Conservation (phyloP, 2,888 invertebrate genomes). For the Liposcelis brunnea region DNA sequence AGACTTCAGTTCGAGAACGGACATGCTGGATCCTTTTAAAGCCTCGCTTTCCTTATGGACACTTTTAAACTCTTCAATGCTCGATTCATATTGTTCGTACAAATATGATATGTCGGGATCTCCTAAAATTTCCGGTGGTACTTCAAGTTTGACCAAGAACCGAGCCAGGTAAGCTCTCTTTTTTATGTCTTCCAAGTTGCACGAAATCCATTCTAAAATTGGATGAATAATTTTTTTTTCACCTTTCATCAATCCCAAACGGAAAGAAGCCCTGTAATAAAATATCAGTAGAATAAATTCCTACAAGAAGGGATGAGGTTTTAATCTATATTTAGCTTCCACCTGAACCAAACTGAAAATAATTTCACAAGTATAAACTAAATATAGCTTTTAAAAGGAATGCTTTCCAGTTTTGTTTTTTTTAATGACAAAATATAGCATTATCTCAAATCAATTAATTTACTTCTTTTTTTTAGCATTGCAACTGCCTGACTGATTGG, state of each 20-base stretch:
- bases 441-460: too few relatives aligned
- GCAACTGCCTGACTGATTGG: too few relatives aligned
- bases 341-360: too few relatives aligned
- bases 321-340: too few relatives aligned
- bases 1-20: conserved; percentile 60
- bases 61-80: conserved; percentile 66
- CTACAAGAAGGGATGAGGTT: neutral
- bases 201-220: conserved; percentile 63
- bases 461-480: too few relatives aligned
- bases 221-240: conserved; percentile 59
- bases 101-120: conserved; percentile 56
- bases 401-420: too few relatives aligned
- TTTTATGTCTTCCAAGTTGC: conserved; percentile 52
- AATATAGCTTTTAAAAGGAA: too few relatives aligned
- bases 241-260: conserved; percentile 50
- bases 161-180: conserved; percentile 73
- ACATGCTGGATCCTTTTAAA: conserved; percentile 39
- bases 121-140: conserved; percentile 54
- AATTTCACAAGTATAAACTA: too few relatives aligned
- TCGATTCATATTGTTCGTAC: conserved; percentile 50
- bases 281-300: conserved; percentile 7
- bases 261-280: conserved; percentile 36
- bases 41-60: conserved; percentile 52
- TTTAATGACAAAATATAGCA: too few relatives aligned
- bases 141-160: conserved; percentile 43